A percentile compares a stretch with the other conserved stretches of the same genome.
Evolutionary conservation across 2,113 vertebrate species (phyloP).

Genomic region (Leptobrachium ailaonicum): DNA sequence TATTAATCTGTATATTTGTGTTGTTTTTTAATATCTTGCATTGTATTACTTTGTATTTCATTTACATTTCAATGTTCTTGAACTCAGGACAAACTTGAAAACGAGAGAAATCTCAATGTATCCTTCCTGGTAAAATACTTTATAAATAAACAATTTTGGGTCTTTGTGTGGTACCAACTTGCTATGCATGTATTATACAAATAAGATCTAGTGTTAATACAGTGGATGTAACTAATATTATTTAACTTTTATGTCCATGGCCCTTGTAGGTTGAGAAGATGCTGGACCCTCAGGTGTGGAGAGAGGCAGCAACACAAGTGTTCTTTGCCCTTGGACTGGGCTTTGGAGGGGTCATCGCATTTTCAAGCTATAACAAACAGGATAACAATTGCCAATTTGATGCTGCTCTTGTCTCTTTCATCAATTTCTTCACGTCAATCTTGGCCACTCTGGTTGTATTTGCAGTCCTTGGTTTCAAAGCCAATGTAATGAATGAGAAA

Average conservation of each 20-base stretch:
- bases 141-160: no score
- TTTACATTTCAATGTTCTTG: no score
- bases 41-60: no score
- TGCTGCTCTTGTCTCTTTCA: constrained; percentile 88
- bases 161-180: no score
- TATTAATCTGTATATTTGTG: no score
- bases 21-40: no score
- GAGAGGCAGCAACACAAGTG: constrained; percentile 95
- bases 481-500: constrained; percentile 98
- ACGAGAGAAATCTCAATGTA: no score
- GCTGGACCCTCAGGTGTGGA: constrained; percentile 96
- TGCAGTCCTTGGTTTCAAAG: constrained; percentile 97
- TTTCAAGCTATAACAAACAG: constrained; percentile 98
- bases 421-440: constrained; percentile 95
- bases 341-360: constrained; percentile 96
- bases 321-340: constrained; percentile 95
- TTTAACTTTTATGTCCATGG: not conserved
- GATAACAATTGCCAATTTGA: constrained; percentile 99
- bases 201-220: no score
- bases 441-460: constrained; percentile 96
- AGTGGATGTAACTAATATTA: not conserved
- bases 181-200: no score
- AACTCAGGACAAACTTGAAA: no score
- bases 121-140: no score
- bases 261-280: constrained; percentile 90